Evolutionary conservation across 2,113 vertebrate genomes (phyloP), one percentile per base, ranked within the genome.

Genomic region (Centrocercus urophasianus): DNA sequence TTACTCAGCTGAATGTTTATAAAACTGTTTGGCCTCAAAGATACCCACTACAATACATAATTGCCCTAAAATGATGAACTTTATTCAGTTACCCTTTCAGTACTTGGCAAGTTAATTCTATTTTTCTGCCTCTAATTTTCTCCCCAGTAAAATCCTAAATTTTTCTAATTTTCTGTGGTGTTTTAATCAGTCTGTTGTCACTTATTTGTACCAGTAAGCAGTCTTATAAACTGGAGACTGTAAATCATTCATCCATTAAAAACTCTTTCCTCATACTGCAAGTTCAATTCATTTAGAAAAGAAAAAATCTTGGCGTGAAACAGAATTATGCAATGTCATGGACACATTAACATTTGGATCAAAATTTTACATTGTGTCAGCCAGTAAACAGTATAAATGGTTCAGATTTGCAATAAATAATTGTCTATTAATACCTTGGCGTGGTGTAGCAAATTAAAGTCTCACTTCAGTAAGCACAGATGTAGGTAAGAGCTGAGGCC

Each of bases 271-370:
- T 97, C 96, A 84, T 96, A 92, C 88, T 93, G 94, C 94, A 97
- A 96, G 93, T 97, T 96, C 36, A 9, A 97, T 97, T 97, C 97
- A 97, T 97, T 96, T 96, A 97, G 94, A 96, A 96, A 92, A 96
- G 96, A 96, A 96, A 98, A 96, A 97, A 97, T 94, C 93, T 97
- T 97, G 96, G 94, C 12, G 17, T 95, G 90, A 96, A 98, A 96
- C 93, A 97, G 97, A 98, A 98, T 98, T 98, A 98, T 96, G 96
- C 98, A 98, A 98, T 98, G 97, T 97, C 97, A 97, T 97, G 97
- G 98, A 97, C 98, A 98, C 98, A 98, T 98, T 98, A 98, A 98
- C 98, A 99, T 98, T 98, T 98, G 97, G 97, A 98, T 98, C 98
- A 98, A 97, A 98, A 98, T 98, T 98, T 98, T 98, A 98, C 96